phyloP scores from a whole-genome alignment of 2,888 invertebrate species.

The Tolmerus cingulatus region DNA sequence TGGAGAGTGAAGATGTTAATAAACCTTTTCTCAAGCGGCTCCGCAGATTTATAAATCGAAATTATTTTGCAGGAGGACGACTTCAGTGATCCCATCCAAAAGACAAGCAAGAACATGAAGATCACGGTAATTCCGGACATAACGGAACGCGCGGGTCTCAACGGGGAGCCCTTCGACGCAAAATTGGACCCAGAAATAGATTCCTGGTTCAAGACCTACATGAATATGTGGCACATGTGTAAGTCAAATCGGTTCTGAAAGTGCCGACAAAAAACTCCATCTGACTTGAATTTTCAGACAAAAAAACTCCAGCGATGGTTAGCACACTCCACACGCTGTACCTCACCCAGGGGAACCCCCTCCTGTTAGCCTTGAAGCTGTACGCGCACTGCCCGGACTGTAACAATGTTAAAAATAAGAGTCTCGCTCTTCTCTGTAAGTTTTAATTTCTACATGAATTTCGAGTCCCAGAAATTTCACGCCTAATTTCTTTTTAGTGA shows the following conservation, averaged over 20 bases:
- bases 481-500: conserved; percentile 59
- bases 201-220: conserved; percentile 56
- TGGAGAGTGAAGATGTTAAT: conserved; percentile 54
- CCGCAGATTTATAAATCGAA: not conserved
- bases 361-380: conserved; percentile 59
- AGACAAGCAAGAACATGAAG: conserved; percentile 56
- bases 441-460: not conserved
- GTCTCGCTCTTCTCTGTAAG: conserved; percentile 56
- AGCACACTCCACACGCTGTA: conserved; percentile 54
- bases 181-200: conserved; percentile 54
- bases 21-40: not conserved
- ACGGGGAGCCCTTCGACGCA: conserved; percentile 59
- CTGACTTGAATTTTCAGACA: conserved; percentile 51
- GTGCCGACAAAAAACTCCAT: no score
- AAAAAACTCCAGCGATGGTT: conserved; percentile 55
- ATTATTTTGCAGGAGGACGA: conserved; percentile 36
- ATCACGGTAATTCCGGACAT: conserved; percentile 62
- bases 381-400: conserved; percentile 61
- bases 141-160: conserved; percentile 59
- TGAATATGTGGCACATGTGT: conserved; percentile 58
- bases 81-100: conserved; percentile 44
- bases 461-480: not conserved
- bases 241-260: conserved; percentile 42
- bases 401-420: conserved; percentile 61
- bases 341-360: conserved; percentile 55